Base-by-base conservation (phyloP, 2,113 vertebrate species). In the Mirounga angustirostris region DNA sequence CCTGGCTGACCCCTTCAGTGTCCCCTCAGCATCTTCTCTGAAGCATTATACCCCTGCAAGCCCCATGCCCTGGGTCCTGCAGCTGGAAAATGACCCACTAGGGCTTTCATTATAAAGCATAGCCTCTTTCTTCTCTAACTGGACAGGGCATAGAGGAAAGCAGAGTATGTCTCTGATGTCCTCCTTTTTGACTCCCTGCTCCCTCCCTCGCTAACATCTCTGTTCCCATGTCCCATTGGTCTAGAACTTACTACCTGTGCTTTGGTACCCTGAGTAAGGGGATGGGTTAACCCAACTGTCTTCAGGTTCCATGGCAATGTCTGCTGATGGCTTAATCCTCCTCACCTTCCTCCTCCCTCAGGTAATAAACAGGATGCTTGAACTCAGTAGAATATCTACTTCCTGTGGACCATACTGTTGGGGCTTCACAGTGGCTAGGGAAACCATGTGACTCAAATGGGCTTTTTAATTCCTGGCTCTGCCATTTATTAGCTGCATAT, bases 201-300 rank as follows among this genome's bases (percentile, higher is more conserved):
- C 46, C 33, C 0, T 69, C 9, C 50, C 28, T 52, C 16, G 0
- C 12, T 50, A 52, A 15, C 4, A 33, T 2, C 30, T 33, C 0
- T 6, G 30, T 83, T 8, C 16, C 40, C 63, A 11, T 19, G 52
- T 28, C 36, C 73, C 21, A 2, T 22, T 46, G 50, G 7, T 40
- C 33, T 11, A 28, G 59, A 11, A 28, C 50, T 80, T 74, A 9
- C 56, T 40, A 16, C 16, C 8, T 40, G n/a, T 40, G n/a, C n/a
- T 74, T 58, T 1, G 1, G 30, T 21, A 22, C 30, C n/a, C 6
- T 6, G 12, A 13, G 1, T 14, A 15, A 36, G 15, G 12, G 3
- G 2, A 11, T 43, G 33, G 21, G 22, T 16, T 56, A 22, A 18
- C 14, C 10, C 21, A 1, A 1, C 61, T 33, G 12, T 46, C 21